Evolutionary conservation across 2,888 invertebrate species (phyloP).

Genomic region (Epistrophella euchroma): DNA sequence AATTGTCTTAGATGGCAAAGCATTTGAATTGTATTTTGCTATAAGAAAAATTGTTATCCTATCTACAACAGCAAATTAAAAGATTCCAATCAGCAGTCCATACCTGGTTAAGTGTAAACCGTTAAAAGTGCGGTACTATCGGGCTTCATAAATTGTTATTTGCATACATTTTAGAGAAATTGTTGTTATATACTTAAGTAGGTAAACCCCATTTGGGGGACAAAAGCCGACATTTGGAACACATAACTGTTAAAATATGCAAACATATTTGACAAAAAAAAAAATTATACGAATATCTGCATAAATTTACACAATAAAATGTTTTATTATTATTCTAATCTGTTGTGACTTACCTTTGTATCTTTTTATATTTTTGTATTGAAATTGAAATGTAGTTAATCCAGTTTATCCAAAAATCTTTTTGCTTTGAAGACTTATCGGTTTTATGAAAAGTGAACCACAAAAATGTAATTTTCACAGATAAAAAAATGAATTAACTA

Average conservation of each 20-base stretch:
- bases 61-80: background rate
- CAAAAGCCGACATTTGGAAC: background rate
- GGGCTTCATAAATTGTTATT: background rate
- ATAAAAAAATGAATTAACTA: background rate
- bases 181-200: background rate
- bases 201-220: slow-evolving; percentile 14
- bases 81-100: background rate
- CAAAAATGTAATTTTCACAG: slow-evolving; percentile 10
- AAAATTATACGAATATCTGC: background rate
- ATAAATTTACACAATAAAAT: background rate
- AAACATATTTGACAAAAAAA: background rate
- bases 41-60: background rate
- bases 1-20: too few relatives aligned
- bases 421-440: background rate
- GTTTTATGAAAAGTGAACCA: background rate
- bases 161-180: background rate
- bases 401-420: slow-evolving; percentile 18
- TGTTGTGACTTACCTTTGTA: slow-evolving; percentile 27
- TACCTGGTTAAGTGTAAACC: background rate
- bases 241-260: slow-evolving; percentile 39
- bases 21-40: background rate
- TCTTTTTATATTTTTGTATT: background rate
- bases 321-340: slow-evolving; percentile 2
- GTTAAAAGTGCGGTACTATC: slow-evolving; percentile 21
- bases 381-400: background rate